Conservation (phyloP, 1,140 invertebrate species). For the Bactericera cockerelli region DNA sequence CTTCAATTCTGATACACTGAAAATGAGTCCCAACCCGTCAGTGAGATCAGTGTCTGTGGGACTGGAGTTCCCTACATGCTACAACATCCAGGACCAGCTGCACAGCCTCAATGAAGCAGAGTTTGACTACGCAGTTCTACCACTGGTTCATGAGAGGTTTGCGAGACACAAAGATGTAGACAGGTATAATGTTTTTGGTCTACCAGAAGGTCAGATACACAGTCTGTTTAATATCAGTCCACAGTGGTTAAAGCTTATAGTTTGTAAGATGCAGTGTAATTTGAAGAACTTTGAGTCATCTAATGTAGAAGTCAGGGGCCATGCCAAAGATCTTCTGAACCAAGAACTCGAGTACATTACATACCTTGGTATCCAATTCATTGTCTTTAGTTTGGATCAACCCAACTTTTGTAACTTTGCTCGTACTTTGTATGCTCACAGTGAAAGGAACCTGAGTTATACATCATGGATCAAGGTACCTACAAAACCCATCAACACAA, state of each 20-base stretch:
- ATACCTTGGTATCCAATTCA: slow-evolving; percentile 62
- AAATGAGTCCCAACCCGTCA: too few species aligned
- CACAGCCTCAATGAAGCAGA: neutral
- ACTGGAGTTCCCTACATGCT: neutral
- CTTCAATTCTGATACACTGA: too few species aligned
- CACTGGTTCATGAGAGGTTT: neutral
- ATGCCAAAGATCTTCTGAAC: slow-evolving; percentile 53
- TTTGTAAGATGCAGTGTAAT: neutral
- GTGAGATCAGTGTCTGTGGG: too few species aligned
- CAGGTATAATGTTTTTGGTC: slow-evolving; percentile 2
- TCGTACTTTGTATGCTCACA: slow-evolving; percentile 43
- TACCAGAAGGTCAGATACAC: neutral
- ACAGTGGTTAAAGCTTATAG: neutral
- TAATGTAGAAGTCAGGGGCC: slow-evolving; percentile 39
- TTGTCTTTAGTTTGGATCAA: slow-evolving; percentile 48
- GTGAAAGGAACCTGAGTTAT: slow-evolving; percentile 19
- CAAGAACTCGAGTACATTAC: slow-evolving; percentile 68
- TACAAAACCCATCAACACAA: neutral
- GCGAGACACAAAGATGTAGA: neutral
- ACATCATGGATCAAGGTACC: slow-evolving; percentile 30
- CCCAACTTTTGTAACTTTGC: slow-evolving; percentile 51
- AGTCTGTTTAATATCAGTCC: neutral
- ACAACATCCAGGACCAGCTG: neutral
- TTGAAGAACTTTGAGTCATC: slow-evolving; percentile 35
- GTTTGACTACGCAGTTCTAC: neutral